Conservation (phyloP, 2,888 invertebrate species). For the Pseudolycoriella hygida region DNA sequence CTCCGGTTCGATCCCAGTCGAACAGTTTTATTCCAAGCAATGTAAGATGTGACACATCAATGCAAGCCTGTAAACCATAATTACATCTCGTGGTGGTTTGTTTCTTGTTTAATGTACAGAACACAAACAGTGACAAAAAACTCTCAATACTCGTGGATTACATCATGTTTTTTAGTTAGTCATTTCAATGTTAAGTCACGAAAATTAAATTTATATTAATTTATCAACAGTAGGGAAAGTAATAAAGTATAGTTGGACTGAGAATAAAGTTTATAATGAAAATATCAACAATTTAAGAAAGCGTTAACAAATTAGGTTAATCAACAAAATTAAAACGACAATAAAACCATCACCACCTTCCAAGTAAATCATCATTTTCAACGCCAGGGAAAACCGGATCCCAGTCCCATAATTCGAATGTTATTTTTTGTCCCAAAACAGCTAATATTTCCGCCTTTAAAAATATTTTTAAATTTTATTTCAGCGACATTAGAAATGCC, state of each 20-base stretch:
- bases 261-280: too few relatives aligned
- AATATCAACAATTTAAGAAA: too few relatives aligned
- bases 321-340: conserved; percentile 8
- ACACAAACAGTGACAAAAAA: too few relatives aligned
- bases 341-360: conserved; percentile 39
- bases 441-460: conserved; percentile 56
- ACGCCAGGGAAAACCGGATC: conserved; percentile 62
- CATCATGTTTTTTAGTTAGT: too few relatives aligned
- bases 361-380: conserved; percentile 66
- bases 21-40: conserved; percentile 50
- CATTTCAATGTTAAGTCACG: not conserved
- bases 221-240: too few relatives aligned
- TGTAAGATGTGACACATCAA: conserved; percentile 36
- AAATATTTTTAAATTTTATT: conserved; percentile 6
- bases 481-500: too few relatives aligned
- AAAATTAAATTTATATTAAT: too few relatives aligned
- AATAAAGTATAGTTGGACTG: too few relatives aligned
- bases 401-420: conserved; percentile 67
- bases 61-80: conserved; percentile 32
- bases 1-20: conserved; percentile 84
- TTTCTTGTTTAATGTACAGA: not conserved
- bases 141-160: too few relatives aligned
- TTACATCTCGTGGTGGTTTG: not conserved
- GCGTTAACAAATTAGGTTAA: conserved; percentile 7
- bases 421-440: conserved; percentile 53